phyloP scores from a whole-genome alignment of 2,888 invertebrate genomes.

The Bellardia bayeri region DNA sequence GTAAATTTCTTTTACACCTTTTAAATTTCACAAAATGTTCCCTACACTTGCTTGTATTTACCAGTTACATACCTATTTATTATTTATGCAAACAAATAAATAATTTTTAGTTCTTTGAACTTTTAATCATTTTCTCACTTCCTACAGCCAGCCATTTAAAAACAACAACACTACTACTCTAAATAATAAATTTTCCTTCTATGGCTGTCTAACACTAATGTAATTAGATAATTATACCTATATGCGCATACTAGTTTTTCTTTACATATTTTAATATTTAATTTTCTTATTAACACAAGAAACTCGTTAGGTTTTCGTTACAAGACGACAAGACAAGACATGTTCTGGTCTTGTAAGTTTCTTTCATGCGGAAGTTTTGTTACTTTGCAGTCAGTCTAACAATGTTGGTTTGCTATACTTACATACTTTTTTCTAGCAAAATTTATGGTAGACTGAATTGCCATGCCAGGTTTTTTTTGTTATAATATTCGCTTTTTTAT shows the following conservation, averaged over 20 bases:
- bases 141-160: background rate
- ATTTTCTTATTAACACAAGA: slow-evolving; percentile 46
- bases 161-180: too few species aligned
- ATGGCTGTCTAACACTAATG: background rate
- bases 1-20: too few species aligned
- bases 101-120: slow-evolving; percentile 57
- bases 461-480: background rate
- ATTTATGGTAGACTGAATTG: slow-evolving; percentile 45
- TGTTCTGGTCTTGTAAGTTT: slow-evolving; percentile 68
- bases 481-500: background rate
- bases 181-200: background rate
- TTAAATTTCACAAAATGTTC: background rate
- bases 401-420: background rate
- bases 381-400: background rate
- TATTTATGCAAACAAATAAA: slow-evolving; percentile 6
- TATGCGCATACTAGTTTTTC: background rate
- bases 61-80: background rate
- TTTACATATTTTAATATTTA: slow-evolving; percentile 16
- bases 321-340: slow-evolving; percentile 22
- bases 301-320: slow-evolving; percentile 5
- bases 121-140: slow-evolving; percentile 4
- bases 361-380: slow-evolving; percentile 70
- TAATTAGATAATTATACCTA: slow-evolving; percentile 13
- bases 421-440: background rate
- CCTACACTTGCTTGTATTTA: background rate